These are phyloP conservation scores for Plebejus argus DNA, from an alignment of 2,888 invertebrate genomes.

Conservation along the genomic window DNA sequence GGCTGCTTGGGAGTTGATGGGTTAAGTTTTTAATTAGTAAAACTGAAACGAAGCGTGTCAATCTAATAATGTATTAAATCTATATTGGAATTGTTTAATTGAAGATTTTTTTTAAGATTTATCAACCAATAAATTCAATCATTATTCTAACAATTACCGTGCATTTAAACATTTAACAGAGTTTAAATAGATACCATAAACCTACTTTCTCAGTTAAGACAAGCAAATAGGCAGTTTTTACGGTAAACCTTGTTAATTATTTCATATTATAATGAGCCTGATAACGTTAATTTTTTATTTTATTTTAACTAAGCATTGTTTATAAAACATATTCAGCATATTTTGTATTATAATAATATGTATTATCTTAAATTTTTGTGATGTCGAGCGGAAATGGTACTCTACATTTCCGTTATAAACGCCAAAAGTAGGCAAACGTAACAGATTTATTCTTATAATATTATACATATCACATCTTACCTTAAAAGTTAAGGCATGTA, in stretches of 20 bases:
- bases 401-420: background rate
- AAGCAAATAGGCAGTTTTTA: background rate
- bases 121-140: background rate
- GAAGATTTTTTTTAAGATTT: too few relatives aligned
- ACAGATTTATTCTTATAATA: background rate
- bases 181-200: background rate
- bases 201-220: background rate
- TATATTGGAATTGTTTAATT: too few relatives aligned
- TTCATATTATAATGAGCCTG: conserved; percentile 3
- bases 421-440: background rate
- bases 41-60: too few relatives aligned
- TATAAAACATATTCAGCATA: background rate
- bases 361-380: background rate
- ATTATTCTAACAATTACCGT: background rate
- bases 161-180: background rate
- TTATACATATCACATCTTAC: background rate
- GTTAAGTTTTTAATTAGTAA: too few relatives aligned
- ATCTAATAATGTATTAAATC: too few relatives aligned
- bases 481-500: too few relatives aligned
- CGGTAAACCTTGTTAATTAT: background rate
- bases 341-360: background rate
- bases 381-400: background rate
- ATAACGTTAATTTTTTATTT: too few relatives aligned
- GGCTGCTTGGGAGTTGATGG: too few relatives aligned
- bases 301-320: conserved; percentile 9